Conservation (phyloP, 2,888 invertebrate species). For the Brenthis hecate region DNA sequence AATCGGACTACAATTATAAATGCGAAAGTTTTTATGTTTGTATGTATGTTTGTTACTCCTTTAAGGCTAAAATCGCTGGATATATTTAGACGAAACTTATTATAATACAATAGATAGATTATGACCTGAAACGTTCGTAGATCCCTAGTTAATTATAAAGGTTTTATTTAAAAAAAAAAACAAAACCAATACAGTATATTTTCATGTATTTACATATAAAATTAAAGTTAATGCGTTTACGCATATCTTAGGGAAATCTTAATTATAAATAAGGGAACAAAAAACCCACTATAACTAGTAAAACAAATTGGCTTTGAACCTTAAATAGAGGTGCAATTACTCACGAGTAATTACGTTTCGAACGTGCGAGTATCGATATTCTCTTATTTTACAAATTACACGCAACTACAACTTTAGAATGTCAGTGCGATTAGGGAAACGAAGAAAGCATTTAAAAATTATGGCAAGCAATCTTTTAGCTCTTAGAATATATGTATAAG, state of each 20-base stretch:
- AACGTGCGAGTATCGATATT: constrained; percentile 27
- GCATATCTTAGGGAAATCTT: neutral
- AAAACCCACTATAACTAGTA: constrained; percentile 9
- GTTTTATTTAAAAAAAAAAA: too few relatives aligned
- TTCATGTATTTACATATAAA: too few relatives aligned
- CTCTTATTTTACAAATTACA: constrained; percentile 28
- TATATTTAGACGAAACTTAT: too few relatives aligned
- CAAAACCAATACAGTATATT: too few relatives aligned
- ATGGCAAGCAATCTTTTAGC: neutral
- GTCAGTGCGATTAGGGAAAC: constrained; percentile 15
- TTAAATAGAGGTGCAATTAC: constrained; percentile 31
- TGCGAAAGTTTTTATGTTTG: too few relatives aligned
- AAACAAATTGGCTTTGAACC: constrained; percentile 27
- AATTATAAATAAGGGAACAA: constrained; percentile 3
- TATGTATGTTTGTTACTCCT: too few relatives aligned
- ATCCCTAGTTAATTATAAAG: too few relatives aligned
- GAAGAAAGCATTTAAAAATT: neutral
- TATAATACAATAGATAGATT: too few relatives aligned
- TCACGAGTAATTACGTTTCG: constrained; percentile 27
- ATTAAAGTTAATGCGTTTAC: neutral
- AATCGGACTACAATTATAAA: too few relatives aligned
- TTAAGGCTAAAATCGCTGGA: too few relatives aligned
- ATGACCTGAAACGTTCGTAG: too few relatives aligned
- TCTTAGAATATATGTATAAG: neutral
- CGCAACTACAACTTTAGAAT: constrained; percentile 15